Conservation (phyloP, 2,113 vertebrate species). For the Thalassoma bifasciatum region DNA sequence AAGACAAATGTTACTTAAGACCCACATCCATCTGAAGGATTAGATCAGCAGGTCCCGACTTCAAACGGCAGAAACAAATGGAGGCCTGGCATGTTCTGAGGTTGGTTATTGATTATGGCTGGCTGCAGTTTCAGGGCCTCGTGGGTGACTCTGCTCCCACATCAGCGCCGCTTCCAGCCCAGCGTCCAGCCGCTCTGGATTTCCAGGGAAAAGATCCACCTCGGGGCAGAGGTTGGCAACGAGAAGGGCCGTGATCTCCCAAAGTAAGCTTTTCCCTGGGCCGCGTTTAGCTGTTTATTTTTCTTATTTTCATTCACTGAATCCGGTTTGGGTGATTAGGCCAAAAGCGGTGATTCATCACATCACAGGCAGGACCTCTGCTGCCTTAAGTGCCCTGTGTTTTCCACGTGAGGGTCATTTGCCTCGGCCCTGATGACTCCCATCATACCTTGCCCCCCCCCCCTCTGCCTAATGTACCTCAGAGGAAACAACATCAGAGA, state of each 20-base stretch:
- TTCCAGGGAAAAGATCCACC: conserved; percentile 32
- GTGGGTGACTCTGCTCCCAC: conserved; percentile 45
- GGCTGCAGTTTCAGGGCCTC: conserved; percentile 56
- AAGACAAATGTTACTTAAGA: conserved; percentile 77
- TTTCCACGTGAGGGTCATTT: conserved; percentile 32
- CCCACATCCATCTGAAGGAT: conserved; percentile 67
- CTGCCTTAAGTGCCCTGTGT: conserved; percentile 31
- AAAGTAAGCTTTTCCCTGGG: conserved; percentile 34
- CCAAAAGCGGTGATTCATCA: conserved; percentile 61
- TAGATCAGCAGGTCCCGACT: conserved; percentile 63
- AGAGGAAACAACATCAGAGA: conserved; percentile 36
- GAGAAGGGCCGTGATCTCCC: conserved; percentile 3
- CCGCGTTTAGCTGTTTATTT: conserved; percentile 51
- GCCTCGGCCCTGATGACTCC: conserved; percentile 8
- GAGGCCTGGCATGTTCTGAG: conserved; percentile 65
- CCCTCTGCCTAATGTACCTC: conserved; percentile 54
- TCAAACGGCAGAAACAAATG: conserved; percentile 74
- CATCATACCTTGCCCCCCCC: conserved; percentile 27
- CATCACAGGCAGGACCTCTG: conserved; percentile 43
- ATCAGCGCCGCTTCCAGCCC: too few relatives aligned
- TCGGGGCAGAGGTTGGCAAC: conserved; percentile 32
- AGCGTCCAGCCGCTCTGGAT: conserved; percentile 9
- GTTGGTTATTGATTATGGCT: conserved; percentile 71
- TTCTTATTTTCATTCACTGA: conserved; percentile 45
- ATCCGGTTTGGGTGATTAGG: conserved; percentile 30